Conservation (phyloP, 2,888 invertebrate genomes). For the Limnephilus lunatus region DNA sequence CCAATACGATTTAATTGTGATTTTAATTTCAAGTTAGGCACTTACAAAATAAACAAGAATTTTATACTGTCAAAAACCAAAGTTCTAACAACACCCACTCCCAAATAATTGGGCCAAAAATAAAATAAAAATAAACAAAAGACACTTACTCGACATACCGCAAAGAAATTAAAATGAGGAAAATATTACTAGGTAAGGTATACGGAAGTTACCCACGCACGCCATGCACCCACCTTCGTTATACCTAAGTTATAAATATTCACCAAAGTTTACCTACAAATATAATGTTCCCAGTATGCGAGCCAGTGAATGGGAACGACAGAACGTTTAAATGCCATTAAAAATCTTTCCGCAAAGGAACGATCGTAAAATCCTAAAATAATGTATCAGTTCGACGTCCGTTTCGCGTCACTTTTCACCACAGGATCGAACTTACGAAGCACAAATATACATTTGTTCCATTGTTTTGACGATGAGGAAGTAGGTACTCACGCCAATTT, state of each 20-base stretch:
- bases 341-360: constrained; percentile 27
- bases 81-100: no score
- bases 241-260: background rate
- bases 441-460: background rate
- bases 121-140: background rate
- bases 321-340: constrained; percentile 7
- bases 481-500: background rate
- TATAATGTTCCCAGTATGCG: background rate
- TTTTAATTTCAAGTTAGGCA: no score
- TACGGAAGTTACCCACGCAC: background rate
- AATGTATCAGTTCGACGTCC: constrained; percentile 33
- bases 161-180: background rate
- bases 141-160: background rate
- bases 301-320: constrained; percentile 7
- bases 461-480: background rate
- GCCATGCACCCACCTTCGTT: background rate
- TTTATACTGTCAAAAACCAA: no score
- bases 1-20: no score
- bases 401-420: background rate
- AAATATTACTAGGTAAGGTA: background rate
- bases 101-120: background rate
- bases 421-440: background rate
- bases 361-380: constrained; percentile 38
- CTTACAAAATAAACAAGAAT: no score
- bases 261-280: background rate